Percentiles rank a stretch among this genome's conserved stretches.
Conservation (phyloP, 2,113 vertebrate species). For the Hepsetus odoe region DNA sequence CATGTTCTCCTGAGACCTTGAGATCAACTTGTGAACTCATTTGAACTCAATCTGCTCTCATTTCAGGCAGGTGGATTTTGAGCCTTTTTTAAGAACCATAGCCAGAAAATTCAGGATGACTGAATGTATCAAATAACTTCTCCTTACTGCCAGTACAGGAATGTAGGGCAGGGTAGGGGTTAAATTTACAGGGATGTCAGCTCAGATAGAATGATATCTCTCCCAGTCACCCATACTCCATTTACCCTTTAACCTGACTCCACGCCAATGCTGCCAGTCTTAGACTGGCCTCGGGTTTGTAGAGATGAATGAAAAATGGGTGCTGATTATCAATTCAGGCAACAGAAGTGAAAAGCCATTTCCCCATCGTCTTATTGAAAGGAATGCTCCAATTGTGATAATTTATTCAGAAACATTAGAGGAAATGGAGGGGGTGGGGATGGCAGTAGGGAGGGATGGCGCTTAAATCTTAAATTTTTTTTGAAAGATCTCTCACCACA, state of each 20-base stretch:
- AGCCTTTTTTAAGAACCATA: neutral
- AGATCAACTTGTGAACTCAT: slow-evolving; percentile 28
- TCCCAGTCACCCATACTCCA: slow-evolving; percentile 1
- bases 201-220: slow-evolving; percentile 6
- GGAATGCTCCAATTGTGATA: slow-evolving; percentile 4
- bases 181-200: slow-evolving; percentile 21
- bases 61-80: neutral
- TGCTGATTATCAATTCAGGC: slow-evolving; percentile 41
- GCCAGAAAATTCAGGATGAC: neutral
- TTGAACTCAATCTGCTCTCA: slow-evolving; percentile 1
- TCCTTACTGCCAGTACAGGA: neutral
- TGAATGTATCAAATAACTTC: neutral
- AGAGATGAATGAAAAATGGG: slow-evolving; percentile 35
- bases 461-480: neutral
- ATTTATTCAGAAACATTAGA: slow-evolving; percentile 35
- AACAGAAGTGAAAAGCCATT: slow-evolving; percentile 27
- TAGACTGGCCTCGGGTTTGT: neutral
- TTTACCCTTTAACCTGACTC: neutral
- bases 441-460: neutral
- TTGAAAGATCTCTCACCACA: neutral
- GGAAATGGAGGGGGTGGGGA: neutral
- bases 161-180: neutral
- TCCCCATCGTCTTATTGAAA: slow-evolving; percentile 12
- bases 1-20: slow-evolving; percentile 9
- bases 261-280: neutral